Percentiles rank a stretch among this genome's conserved stretches.
Conservation (phyloP, 2,797 vertebrate genomes). For the Prunella strophiata region DNA sequence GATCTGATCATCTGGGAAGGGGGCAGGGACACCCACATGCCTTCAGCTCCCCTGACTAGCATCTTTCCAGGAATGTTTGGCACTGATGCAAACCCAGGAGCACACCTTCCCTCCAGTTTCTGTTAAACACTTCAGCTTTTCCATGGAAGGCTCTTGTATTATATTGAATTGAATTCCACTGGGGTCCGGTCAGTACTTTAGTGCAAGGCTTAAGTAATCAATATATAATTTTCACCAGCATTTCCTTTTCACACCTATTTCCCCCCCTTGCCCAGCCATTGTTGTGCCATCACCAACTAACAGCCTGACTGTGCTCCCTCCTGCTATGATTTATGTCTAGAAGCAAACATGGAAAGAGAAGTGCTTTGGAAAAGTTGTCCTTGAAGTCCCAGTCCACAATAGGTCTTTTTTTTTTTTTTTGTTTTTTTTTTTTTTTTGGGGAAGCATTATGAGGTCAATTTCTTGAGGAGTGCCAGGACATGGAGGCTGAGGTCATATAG, state of each 20-base stretch:
- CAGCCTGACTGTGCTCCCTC: neutral
- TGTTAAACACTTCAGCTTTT: neutral
- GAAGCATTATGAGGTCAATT: neutral
- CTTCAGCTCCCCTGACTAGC: neutral
- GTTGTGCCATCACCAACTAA: neutral
- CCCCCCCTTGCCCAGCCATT: neutral
- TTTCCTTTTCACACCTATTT: neutral
- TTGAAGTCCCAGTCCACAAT: neutral
- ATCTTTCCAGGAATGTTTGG: neutral
- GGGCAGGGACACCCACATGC: neutral
- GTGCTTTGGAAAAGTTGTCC: conserved; percentile 10
- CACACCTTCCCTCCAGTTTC: neutral
- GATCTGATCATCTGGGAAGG: neutral
- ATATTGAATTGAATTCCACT: neutral
- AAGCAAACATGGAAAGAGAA: conserved; percentile 30
- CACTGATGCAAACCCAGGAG: neutral
- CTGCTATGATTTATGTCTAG: neutral
- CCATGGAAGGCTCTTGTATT: neutral
- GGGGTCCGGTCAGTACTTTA: neutral
- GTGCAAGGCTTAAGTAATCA: neutral
- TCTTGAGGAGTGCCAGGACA: neutral
- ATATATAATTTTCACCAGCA: neutral
- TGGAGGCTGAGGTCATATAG: neutral
- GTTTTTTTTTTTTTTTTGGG: neutral
- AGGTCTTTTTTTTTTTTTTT: neutral